Conservation (phyloP, 2,797 vertebrate genomes). For the Brotula barbata region DNA sequence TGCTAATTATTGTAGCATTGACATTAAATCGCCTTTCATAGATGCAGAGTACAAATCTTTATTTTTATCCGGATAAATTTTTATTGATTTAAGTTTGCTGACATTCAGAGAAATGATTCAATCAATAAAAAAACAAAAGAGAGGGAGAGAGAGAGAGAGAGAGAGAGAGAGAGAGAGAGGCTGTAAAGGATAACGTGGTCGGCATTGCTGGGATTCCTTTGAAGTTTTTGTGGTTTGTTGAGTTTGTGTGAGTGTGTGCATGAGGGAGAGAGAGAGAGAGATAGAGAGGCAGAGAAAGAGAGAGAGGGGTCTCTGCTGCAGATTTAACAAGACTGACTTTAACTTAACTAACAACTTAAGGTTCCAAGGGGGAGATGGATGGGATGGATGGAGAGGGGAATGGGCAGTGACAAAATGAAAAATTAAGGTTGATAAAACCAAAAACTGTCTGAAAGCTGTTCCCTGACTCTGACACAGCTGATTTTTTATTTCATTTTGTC, state of each 20-base stretch:
- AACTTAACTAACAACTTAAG: constrained; percentile 33
- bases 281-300: background rate
- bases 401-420: no score
- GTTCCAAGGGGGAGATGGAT: constrained; percentile 19
- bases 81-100: background rate
- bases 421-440: no score
- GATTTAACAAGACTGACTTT: constrained; percentile 42
- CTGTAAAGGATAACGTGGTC: constrained; percentile 32
- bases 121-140: background rate
- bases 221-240: constrained; percentile 38
- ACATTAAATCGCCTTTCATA: background rate
- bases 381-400: background rate
- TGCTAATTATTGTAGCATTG: background rate
- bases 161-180: constrained; percentile 24
- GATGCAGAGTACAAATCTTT: background rate
- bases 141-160: constrained; percentile 20
- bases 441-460: no score
- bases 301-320: constrained; percentile 31
- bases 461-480: no score
- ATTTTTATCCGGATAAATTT: background rate
- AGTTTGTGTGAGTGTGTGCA: constrained; percentile 3
- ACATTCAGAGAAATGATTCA: background rate
- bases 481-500: no score
- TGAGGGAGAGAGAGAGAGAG: background rate
- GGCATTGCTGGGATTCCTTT: constrained; percentile 64